Conservation (phyloP, 2,113 vertebrate species). For the Hoplias malabaricus region DNA sequence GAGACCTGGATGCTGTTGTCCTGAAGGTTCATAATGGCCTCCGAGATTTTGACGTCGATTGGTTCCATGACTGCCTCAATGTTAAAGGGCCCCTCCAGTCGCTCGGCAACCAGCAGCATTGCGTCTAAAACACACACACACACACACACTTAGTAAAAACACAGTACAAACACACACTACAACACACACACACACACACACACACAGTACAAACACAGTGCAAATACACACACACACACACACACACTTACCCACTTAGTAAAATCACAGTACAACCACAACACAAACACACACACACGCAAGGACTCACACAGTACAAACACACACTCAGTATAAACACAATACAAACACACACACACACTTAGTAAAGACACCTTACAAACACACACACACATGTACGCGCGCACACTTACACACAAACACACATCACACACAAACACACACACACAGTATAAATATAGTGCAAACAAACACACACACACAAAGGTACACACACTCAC, state of each 20-base stretch:
- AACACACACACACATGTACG: conserved; percentile 7
- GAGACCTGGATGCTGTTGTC: conserved; percentile 95
- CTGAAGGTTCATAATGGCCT: conserved; percentile 97
- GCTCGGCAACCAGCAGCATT: conserved; percentile 94
- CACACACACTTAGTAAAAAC: conserved; percentile 40
- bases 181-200: no score
- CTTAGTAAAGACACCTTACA: no score
- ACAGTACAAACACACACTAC: no score
- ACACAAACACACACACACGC: conserved; percentile 39
- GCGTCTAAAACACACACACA: conserved; percentile 78
- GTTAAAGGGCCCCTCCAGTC: conserved; percentile 93
- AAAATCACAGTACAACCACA: no score
- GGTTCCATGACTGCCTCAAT: conserved; percentile 94
- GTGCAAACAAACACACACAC: no score
- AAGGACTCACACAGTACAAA: no score
- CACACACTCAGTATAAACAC: not conserved
- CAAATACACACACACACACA: no score
- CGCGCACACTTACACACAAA: not conserved
- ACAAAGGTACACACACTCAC: not conserved
- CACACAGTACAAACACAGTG: no score
- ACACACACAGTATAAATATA: conserved; percentile 5
- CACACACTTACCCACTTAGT: no score
- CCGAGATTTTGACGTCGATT: conserved; percentile 96
- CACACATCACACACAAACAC: not conserved
- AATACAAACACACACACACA: no score